phyloP scores from a whole-genome alignment of 37 sponge, comb jelly and placozoan species.

The Oscarella lobularis region DNA sequence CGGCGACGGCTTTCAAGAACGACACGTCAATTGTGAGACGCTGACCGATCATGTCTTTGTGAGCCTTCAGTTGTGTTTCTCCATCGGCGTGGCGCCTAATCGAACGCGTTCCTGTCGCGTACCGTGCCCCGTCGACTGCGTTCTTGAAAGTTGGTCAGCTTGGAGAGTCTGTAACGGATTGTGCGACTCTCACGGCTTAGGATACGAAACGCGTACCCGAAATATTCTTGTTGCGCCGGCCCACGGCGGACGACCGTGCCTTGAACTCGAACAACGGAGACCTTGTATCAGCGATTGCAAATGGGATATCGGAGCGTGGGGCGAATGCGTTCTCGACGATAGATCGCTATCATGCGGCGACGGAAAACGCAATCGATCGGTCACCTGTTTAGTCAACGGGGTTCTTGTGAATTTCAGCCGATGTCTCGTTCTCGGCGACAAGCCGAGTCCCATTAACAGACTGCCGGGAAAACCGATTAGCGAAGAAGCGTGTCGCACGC shows the following conservation, averaged over 20 bases:
- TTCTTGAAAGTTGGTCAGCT: neutral
- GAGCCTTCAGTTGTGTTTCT: neutral
- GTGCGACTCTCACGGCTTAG: too few species aligned
- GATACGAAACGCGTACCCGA: neutral
- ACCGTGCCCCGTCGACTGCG: neutral
- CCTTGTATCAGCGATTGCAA: neutral
- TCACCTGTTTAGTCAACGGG: neutral
- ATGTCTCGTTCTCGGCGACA: neutral
- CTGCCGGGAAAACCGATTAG: neutral
- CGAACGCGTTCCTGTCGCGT: neutral
- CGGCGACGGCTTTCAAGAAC: neutral
- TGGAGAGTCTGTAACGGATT: neutral
- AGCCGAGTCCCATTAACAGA: too few species aligned
- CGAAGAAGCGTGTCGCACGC: neutral
- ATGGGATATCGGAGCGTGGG: neutral
- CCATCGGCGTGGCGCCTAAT: neutral
- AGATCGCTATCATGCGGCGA: neutral
- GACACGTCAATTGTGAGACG: neutral
- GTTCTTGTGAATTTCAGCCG: neutral
- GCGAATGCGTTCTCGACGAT: neutral
- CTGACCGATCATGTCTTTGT: neutral
- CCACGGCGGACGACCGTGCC: neutral
- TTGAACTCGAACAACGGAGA: neutral
- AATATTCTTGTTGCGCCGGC: neutral
- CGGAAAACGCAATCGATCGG: neutral